Conservation (phyloP, 2,888 invertebrate species). For the Caenorhabditis parvicauda region DNA sequence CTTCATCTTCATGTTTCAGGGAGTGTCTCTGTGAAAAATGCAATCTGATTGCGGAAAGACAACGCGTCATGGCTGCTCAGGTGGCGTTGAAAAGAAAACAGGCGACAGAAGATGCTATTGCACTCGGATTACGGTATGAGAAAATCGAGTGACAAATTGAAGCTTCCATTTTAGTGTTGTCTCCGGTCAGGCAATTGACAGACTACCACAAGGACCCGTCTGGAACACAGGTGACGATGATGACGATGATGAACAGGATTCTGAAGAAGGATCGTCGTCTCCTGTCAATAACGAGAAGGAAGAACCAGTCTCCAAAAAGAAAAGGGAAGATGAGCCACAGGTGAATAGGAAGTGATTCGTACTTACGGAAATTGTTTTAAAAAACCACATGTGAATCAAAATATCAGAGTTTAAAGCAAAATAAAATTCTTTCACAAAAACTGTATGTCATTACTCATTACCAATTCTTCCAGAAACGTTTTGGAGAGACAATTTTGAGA, state of each 20-base stretch:
- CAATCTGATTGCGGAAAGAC: conserved; percentile 92
- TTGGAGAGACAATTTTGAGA: neutral
- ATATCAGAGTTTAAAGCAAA: too few relatives aligned
- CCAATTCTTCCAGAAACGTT: too few relatives aligned
- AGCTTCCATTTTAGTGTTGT: conserved; percentile 34
- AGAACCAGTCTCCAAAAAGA: conserved; percentile 8
- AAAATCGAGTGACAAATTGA: conserved; percentile 1
- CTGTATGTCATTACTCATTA: too few relatives aligned
- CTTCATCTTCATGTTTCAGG: too few relatives aligned
- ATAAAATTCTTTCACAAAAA: too few relatives aligned
- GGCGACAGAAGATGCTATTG: conserved; percentile 61
- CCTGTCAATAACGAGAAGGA: neutral
- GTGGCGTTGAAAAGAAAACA: conserved; percentile 60
- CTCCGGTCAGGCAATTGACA: conserved; percentile 69
- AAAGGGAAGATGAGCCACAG: too few relatives aligned
- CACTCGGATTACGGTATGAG: conserved; percentile 50
- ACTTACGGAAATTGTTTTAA: too few relatives aligned
- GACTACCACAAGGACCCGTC: conserved; percentile 81
- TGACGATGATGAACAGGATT: conserved; percentile 23
- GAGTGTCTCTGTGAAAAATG: conserved; percentile 98
- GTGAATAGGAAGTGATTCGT: too few relatives aligned
- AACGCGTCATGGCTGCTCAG: conserved; percentile 96
- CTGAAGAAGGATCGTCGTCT: conserved; percentile 17
- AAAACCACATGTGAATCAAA: too few relatives aligned
- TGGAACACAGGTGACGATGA: conserved; percentile 68